Conservation (phyloP, 1,140 invertebrate species). For the Ceratoteleas bidentatus region DNA sequence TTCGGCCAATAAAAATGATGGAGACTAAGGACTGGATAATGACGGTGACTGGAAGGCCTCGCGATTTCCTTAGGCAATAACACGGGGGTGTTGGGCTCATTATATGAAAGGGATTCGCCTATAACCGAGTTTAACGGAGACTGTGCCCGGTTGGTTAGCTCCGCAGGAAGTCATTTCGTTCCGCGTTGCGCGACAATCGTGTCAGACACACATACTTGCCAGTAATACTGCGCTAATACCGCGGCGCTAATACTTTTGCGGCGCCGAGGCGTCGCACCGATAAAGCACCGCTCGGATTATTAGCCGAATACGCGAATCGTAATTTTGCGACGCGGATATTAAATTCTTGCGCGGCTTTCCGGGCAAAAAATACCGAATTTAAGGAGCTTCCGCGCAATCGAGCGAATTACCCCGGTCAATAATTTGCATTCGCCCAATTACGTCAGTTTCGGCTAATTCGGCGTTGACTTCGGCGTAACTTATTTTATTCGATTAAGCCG, state of each 20-base stretch:
- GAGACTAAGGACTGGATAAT: constrained; percentile 20
- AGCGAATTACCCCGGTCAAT: neutral
- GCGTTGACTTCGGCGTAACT: neutral
- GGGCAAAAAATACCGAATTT: no score
- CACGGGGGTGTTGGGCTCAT: constrained; percentile 38
- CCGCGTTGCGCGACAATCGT: no score
- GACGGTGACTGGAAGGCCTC: constrained; percentile 35
- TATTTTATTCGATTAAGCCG: constrained; percentile 5
- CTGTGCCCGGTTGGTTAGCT: constrained; percentile 24
- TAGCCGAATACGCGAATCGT: constrained; percentile 26
- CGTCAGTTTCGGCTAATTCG: no score
- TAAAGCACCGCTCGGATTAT: constrained; percentile 28
- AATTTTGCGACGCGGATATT: constrained; percentile 28
- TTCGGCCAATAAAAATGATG: constrained; percentile 22
- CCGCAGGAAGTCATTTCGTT: constrained; percentile 46
- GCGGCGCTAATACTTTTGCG: constrained; percentile 37
- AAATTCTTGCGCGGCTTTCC: constrained; percentile 24
- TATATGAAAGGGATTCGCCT: constrained; percentile 46
- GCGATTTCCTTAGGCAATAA: constrained; percentile 54
- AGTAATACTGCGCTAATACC: no score
- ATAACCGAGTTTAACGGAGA: constrained; percentile 48
- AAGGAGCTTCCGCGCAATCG: no score
- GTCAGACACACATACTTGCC: constrained; percentile 27
- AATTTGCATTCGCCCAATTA: neutral
- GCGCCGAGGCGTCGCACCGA: constrained; percentile 3